Base-by-base conservation (phyloP, 2,113 vertebrate species). In the Campylomormyrus numenius region DNA sequence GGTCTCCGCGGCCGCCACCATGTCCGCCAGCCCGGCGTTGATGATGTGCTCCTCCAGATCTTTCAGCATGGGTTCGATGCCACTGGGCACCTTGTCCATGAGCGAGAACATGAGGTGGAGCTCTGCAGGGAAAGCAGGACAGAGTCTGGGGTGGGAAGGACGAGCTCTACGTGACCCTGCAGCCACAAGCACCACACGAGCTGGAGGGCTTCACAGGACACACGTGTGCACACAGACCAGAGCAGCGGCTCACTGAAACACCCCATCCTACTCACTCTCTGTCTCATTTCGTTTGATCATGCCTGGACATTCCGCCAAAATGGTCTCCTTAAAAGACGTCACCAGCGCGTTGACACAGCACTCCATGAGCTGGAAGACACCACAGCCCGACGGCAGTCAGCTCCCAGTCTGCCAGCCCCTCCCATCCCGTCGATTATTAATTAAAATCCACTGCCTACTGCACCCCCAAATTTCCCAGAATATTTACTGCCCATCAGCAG, bases 251-350 rank as follows among this genome's bases (percentile, higher is more conserved):
- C 74, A 42, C 11, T 5, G 13, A 77, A 77, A 19, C 70, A 93
- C 91, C 92, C 93, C 93, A 93, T 92, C 92, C 93, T 95, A 98
- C 98, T 98, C 96, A 99, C 98, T 99, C 95, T 99, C 98, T 90
- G 98, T 99, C 96, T 99, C 98, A 92, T 99, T 99, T 93, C 97
- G 96, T 95, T 99, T 99, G 96, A 99, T 99, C 98, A 99, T 99
- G 95, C 98, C 98, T 89, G 98, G 98, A 95, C 98, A 99, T 94
- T 99, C 98, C 17, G 98, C 98, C 95, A 99, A 96, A 95, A 99
- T 99, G 85, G 98, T 99, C 95, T 99, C 98, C 95, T 99, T 99
- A 94, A 99, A 99, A 1, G 98, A 99, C 1, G 98, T 99, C 92
- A 99, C 98, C 92, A 99, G 95, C 1, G 98, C 98, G 93, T 99